Conservation (phyloP, 35 echinoderm and acorn worm species). For the Patiria miniata region DNA sequence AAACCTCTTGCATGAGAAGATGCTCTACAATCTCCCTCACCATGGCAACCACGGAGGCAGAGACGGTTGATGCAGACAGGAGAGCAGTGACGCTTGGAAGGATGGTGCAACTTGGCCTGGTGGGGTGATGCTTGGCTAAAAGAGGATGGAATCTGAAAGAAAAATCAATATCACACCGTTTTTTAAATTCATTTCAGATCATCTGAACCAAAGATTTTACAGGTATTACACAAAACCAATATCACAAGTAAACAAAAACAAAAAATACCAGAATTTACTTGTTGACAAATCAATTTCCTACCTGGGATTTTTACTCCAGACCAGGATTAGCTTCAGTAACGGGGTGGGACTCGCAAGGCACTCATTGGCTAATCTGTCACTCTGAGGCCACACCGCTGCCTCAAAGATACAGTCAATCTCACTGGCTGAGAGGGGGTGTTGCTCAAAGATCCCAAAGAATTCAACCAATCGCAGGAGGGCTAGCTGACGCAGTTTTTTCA, state of each 20-base stretch:
- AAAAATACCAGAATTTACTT: no score
- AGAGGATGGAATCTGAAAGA: constrained; percentile 54
- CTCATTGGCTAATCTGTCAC: constrained; percentile 68
- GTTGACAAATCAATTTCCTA: neutral
- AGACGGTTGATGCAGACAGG: constrained; percentile 42
- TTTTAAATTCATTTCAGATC: no score
- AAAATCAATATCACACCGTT: neutral
- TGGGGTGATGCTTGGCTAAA: constrained; percentile 74
- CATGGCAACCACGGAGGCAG: constrained; percentile 61
- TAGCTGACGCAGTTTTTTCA: constrained; percentile 84
- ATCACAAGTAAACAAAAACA: no score
- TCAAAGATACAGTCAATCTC: constrained; percentile 88
- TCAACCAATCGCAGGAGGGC: constrained; percentile 60
- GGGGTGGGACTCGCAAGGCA: constrained; percentile 72
- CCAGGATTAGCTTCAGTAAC: constrained; percentile 62
- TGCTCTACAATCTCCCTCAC: constrained; percentile 80
- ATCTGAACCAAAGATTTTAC: no score
- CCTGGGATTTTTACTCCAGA: constrained; percentile 81
- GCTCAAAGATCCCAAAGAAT: constrained; percentile 85
- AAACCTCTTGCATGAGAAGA: constrained; percentile 66
- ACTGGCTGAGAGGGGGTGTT: constrained; percentile 63
- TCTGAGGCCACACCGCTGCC: constrained; percentile 76
- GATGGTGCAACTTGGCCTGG: constrained; percentile 37
- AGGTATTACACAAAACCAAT: no score
- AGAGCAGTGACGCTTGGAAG: constrained; percentile 64